phyloP scores from a whole-genome alignment of 2,888 invertebrate species.

The Tryphoninae sp. region DNA sequence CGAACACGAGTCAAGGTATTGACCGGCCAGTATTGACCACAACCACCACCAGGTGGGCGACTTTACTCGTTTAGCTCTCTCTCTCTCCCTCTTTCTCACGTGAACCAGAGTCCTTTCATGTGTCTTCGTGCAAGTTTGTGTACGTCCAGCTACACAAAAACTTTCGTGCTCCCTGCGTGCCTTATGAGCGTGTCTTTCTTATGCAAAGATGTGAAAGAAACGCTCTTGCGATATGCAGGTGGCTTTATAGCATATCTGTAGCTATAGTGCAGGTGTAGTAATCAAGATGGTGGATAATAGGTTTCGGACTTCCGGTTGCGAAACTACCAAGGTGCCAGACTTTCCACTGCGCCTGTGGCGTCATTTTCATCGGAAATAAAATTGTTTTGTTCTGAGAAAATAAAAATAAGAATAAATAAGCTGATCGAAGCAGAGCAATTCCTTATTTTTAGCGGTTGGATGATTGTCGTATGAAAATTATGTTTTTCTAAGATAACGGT shows the following conservation, averaged over 20 bases:
- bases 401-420: neutral
- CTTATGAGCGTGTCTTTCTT: constrained; percentile 17
- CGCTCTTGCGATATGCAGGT: neutral
- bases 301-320: constrained; percentile 48
- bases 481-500: too few species aligned
- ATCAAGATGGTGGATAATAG: constrained; percentile 38
- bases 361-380: neutral
- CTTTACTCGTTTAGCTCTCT: constrained; percentile 47
- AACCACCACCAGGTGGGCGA: constrained; percentile 60
- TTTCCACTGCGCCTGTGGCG: constrained; percentile 1
- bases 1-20: constrained; percentile 77
- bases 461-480: too few species aligned
- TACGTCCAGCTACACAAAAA: neutral
- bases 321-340: constrained; percentile 1
- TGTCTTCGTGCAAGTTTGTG: neutral
- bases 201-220: constrained; percentile 38
- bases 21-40: constrained; percentile 79
- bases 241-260: constrained; percentile 3
- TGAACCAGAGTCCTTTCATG: constrained; percentile 29
- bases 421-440: too few species aligned
- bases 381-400: constrained; percentile 3
- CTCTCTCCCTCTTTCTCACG: constrained; percentile 25
- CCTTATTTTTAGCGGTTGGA: too few species aligned
- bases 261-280: constrained; percentile 10
- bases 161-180: neutral